A percentile compares a stretch with the other conserved stretches of the same genome.
phyloP scores from a whole-genome alignment of 1,140 invertebrate species.

The Leptopilina boulardi region DNA sequence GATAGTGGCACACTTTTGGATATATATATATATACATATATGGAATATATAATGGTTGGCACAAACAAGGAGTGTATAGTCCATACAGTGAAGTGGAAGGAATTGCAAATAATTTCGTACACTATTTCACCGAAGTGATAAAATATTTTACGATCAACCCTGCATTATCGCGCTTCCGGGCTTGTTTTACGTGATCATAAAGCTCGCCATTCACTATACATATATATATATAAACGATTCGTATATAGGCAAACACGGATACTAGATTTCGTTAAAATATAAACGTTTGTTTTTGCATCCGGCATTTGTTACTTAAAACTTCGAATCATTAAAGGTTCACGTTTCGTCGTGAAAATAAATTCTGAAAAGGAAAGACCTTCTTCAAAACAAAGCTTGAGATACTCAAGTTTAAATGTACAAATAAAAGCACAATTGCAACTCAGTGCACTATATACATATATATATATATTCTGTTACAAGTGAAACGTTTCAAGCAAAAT shows the following conservation, averaged over 20 bases:
- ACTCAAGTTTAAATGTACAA: not conserved
- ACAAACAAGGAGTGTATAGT: not conserved
- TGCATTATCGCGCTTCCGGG: slow-evolving; percentile 9
- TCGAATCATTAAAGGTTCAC: slow-evolving; percentile 19
- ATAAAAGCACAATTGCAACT: too few species aligned
- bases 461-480: too few species aligned
- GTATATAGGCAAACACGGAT: not conserved
- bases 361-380: not conserved
- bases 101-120: slow-evolving; percentile 31
- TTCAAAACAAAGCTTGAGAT: not conserved
- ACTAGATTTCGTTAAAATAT: not conserved
- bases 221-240: not conserved
- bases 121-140: slow-evolving; percentile 30
- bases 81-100: slow-evolving; percentile 3
- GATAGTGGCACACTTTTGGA: not conserved
- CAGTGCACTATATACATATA: too few species aligned
- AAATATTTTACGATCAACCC: slow-evolving; percentile 33
- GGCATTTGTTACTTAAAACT: not conserved
- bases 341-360: not conserved
- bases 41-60: not conserved
- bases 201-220: not conserved
- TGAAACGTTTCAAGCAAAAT: too few species aligned
- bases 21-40: not conserved
- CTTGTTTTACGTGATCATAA: slow-evolving; percentile 31
- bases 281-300: not conserved